A percentile compares a stretch with the other conserved stretches of the same genome.
These are phyloP conservation scores for Drosophila lini DNA, from an alignment of 1,140 invertebrate genomes.

Conservation along the genomic window DNA sequence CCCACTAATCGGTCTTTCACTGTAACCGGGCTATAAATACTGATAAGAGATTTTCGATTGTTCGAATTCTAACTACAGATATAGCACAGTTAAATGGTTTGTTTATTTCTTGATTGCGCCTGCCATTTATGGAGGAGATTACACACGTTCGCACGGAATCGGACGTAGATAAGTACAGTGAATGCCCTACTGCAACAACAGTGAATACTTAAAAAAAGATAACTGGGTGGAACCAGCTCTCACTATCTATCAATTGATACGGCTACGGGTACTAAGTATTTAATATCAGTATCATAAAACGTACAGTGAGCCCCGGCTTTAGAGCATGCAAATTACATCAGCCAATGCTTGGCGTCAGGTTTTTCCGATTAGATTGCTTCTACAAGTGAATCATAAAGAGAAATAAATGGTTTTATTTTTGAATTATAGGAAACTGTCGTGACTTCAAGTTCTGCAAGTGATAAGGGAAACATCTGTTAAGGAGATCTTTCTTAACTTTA, in stretches of 20 bases:
- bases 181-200: slow-evolving; percentile 3
- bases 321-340: slow-evolving; percentile 45
- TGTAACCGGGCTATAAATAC: slow-evolving; percentile 24
- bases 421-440: slow-evolving; percentile 15
- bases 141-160: slow-evolving; percentile 15
- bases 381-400: slow-evolving; percentile 13
- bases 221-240: background rate
- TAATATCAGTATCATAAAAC: slow-evolving; percentile 3
- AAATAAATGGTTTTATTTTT: background rate
- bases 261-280: background rate
- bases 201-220: slow-evolving; percentile 6
- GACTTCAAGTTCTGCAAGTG: background rate
- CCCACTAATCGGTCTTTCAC: background rate
- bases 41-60: slow-evolving; percentile 54
- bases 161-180: slow-evolving; percentile 38
- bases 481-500: background rate
- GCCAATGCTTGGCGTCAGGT: slow-evolving; percentile 12
- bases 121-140: slow-evolving; percentile 34
- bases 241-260: slow-evolving; percentile 19
- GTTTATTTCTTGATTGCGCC: slow-evolving; percentile 43
- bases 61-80: slow-evolving; percentile 19
- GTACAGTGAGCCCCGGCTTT: slow-evolving; percentile 15
- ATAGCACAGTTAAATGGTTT: slow-evolving; percentile 30
- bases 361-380: slow-evolving; percentile 35
- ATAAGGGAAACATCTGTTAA: background rate